Base-by-base conservation (phyloP, 2,888 invertebrate genomes). In the Cetonia aurata region DNA sequence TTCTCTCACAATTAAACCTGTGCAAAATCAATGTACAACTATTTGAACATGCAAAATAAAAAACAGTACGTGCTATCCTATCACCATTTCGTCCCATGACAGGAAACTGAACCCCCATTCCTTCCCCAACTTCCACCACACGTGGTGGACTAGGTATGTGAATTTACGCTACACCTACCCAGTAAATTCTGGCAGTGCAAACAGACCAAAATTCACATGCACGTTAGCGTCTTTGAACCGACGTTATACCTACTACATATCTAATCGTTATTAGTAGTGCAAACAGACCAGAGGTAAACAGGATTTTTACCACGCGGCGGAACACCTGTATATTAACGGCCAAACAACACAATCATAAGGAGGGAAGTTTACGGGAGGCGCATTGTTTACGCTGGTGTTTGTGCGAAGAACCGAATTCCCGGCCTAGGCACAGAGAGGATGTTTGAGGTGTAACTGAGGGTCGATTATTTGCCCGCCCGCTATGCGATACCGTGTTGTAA, bases 191-290 rank as follows among this genome's bases (percentile, higher is more conserved):
- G 25, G 25, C 25, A 25, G 25, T 31, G 53, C 31, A 31, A 53
- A 53, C 53, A 50, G 50, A 17, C 50, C 50, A 15, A 19, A 50
- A 50, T 50, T 15, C 50, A 25, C 25, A 53, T 19, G 25, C 53
- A 53, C 17, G 53, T 31, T 25, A 25, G 4, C 25, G 25, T 25
- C 25, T 25, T 25, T 25, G 25, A 25, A 25, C 25, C 25, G 25
- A 50, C 50, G 19, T 15, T 17, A 50, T 17, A 53, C 53, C 19
- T 53, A n/a, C 53, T 19, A 50, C 4, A 59, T 59, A 59, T 59
- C 57, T 59, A 59, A 59, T 59, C 57, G 44, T 59, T 42, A 42
- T 59, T 59, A 44, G n/a, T 12, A 42, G 57, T 59, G 42, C 44
- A 59, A 59, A 59, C 25, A 59, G 44, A 44, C 57, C 41, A n/a